Base-by-base conservation (phyloP, 2,888 invertebrate species). In the Drosophila siamana region DNA sequence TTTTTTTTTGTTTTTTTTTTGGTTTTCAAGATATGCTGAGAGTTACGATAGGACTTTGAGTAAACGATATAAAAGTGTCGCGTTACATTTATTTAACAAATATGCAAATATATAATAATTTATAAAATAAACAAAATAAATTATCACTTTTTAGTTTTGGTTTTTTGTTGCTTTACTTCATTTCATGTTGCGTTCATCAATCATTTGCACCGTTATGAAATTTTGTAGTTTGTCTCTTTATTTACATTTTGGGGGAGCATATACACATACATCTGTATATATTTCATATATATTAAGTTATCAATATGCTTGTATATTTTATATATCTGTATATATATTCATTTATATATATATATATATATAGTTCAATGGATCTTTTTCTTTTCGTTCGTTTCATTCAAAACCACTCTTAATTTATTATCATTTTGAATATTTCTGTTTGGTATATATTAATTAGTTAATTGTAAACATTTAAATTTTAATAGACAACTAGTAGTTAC, bases 191-290 rank as follows among this genome's bases (percentile, higher is more conserved):
- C 79, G 65, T 62, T 86, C 74, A 52, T 62, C 52, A 30, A 63
- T 73, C 78, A 72, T 80, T 86, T 81, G 79, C 78, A 84, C 83
- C 60, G 52, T 69, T 70, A 69, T 86, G 87, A 80, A 80, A 74
- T 89, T 70, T 70, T 43, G 87, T 89, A 86, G 88, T 73, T 89
- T 89, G 80, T 86, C 73, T 86, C 80, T 55, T 87, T 86, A 89
- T 89, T 86, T 86, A 86, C 89, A 89, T 57, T 43, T 43, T 22
- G 44, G 22, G 46, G 61, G 69, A 63, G 70, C 64, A 44, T 78
- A 70, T 74, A 70, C 75, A 80, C 75, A 59, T 56, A 36, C 46
- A 38, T 55, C 30, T 22, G n/a, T 62, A 33, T 46, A n/a, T 30
- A 47, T 68, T 7, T 50, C 6, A 6, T 33, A 33, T 33, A 26